phyloP scores from a whole-genome alignment of 2,113 vertebrate species.

The Sterna hirundo region DNA sequence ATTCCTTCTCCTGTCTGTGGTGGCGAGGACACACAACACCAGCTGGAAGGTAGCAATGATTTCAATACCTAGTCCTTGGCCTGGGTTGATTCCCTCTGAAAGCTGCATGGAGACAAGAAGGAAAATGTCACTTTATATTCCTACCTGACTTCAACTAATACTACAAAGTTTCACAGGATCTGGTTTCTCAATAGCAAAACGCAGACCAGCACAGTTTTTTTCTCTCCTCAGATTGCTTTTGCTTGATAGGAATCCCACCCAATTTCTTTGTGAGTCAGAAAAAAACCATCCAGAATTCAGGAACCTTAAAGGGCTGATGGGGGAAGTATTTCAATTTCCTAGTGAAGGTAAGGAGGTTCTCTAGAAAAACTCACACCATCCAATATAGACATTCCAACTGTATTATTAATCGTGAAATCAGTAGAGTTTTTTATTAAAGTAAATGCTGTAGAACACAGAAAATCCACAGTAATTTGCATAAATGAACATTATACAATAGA shows the following conservation, averaged over 20 bases:
- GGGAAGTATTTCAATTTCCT: neutral
- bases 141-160: neutral
- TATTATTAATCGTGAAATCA: neutral
- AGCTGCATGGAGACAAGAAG: conserved; percentile 56
- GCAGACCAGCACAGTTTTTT: neutral
- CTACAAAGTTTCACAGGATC: fast-evolving
- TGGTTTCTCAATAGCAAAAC: neutral
- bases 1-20: conserved; percentile 89
- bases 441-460: neutral
- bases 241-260: neutral
- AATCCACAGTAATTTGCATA: neutral
- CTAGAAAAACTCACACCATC: neutral
- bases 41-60: conserved; percentile 94
- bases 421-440: neutral
- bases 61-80: conserved; percentile 92
- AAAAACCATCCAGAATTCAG: fast-evolving
- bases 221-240: neutral
- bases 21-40: conserved; percentile 93
- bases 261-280: neutral
- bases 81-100: conserved; percentile 73
- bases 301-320: neutral
- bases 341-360: neutral
- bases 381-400: neutral
- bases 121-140: neutral
- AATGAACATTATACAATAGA: neutral